Evolutionary conservation across 2,113 vertebrate genomes (phyloP).

Genomic region (Telmatochromis sp.): DNA sequence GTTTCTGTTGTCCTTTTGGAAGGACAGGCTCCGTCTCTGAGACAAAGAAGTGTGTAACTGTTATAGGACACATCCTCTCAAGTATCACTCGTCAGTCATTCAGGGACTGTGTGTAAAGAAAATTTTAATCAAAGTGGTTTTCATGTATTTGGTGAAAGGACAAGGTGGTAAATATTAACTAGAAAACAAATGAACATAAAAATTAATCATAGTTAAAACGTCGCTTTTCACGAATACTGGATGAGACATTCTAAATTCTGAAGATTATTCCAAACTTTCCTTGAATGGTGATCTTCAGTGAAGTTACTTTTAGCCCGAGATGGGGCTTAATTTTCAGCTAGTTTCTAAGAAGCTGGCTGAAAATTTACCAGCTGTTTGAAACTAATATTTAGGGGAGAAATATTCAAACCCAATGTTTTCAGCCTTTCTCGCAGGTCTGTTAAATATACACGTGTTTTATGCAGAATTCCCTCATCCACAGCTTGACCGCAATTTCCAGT

Average conservation of each 20-base stretch:
- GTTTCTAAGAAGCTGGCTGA: not conserved
- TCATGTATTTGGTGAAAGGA: not conserved
- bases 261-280: not conserved
- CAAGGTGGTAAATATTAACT: not conserved
- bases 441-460: not conserved
- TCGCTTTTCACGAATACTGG: not conserved
- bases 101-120: not conserved
- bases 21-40: accelerated
- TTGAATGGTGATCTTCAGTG: not conserved
- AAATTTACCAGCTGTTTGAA: accelerated
- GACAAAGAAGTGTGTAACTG: not conserved
- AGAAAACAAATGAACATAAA: not conserved
- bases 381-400: not conserved
- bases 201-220: accelerated
- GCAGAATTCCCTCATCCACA: accelerated
- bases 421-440: accelerated
- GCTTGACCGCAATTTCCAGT: not conserved
- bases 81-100: not conserved
- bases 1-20: not conserved
- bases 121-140: not conserved
- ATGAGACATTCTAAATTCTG: accelerated
- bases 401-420: not conserved
- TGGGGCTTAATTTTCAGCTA: accelerated
- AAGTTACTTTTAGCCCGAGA: accelerated
- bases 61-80: not conserved